Conservation (phyloP, 2,888 invertebrate species). For the Oxystoma pomonae region DNA sequence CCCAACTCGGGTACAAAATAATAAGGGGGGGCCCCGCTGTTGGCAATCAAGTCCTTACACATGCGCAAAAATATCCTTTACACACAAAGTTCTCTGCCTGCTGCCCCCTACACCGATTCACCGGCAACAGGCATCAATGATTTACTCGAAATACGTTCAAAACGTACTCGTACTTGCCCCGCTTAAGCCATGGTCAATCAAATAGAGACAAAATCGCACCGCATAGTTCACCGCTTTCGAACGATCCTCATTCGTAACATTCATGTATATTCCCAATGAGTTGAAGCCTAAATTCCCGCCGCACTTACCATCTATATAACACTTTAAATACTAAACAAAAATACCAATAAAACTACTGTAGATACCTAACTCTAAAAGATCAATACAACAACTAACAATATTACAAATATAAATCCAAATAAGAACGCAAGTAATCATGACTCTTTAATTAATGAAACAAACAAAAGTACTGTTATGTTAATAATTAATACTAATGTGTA, state of each 20-base stretch:
- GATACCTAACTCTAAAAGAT: too few species aligned
- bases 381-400: too few species aligned
- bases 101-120: background rate
- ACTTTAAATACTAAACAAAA: background rate
- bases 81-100: background rate
- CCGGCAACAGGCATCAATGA: background rate
- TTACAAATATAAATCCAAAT: too few species aligned
- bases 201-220: background rate
- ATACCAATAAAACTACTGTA: too few species aligned
- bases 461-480: too few species aligned
- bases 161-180: background rate
- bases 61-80: background rate
- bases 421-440: too few species aligned
- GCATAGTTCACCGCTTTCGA: background rate
- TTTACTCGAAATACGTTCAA: background rate
- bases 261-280: background rate
- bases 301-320: background rate
- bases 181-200: background rate
- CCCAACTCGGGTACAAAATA: slow-evolving; percentile 29
- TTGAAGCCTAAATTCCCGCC: too few species aligned
- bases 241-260: background rate
- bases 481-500: too few species aligned
- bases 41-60: background rate
- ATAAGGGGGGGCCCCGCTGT: slow-evolving; percentile 25
- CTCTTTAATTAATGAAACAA: too few species aligned